Evolutionary conservation across 2,113 vertebrate species (phyloP).

Genomic region (Macquaria ambigua): DNA sequence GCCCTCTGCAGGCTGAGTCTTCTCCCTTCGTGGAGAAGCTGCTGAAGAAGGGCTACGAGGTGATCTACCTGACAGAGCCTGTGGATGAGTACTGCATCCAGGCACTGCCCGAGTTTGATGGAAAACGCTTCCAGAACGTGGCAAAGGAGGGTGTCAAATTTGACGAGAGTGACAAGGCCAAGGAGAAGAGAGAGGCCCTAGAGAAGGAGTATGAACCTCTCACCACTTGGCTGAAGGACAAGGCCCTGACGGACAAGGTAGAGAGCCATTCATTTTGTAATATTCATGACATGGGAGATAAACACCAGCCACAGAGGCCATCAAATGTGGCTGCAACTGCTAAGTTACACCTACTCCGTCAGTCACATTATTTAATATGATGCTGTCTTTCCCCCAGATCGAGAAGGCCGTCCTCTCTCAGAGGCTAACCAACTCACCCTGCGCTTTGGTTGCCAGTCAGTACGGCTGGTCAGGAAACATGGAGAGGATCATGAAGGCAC

Average conservation of each 20-base stretch:
- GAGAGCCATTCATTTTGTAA: neutral
- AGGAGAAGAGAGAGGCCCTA: slow-evolving; percentile 91
- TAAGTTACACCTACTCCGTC: neutral
- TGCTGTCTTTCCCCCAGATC: slow-evolving; percentile 83
- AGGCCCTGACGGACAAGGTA: slow-evolving; percentile 96
- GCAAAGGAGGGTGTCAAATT: slow-evolving; percentile 98
- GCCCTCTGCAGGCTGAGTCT: slow-evolving; percentile 89
- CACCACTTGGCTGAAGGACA: slow-evolving; percentile 97
- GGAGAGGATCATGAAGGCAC: slow-evolving; percentile 99
- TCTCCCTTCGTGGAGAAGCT: slow-evolving; percentile 97
- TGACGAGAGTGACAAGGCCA: slow-evolving; percentile 95
- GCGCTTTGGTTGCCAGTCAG: slow-evolving; percentile 97
- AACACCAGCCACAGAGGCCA: neutral
- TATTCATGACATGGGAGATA: neutral
- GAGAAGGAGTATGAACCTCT: slow-evolving; percentile 97
- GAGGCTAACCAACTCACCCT: slow-evolving; percentile 94
- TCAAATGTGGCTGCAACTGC: neutral
- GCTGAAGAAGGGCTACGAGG: slow-evolving; percentile 99
- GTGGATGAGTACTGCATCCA: slow-evolving; percentile 99
- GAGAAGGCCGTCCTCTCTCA: slow-evolving; percentile 97
- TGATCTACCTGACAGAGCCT: slow-evolving; percentile 97
- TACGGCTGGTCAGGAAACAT: slow-evolving; percentile 99
- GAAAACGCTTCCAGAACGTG: slow-evolving; percentile 98
- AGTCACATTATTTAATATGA: neutral
- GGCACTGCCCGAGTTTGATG: slow-evolving; percentile 97